These are phyloP conservation scores for Arctocebus calabarensis DNA, from an alignment of 2,797 vertebrate species.

Conservation along the genomic window DNA sequence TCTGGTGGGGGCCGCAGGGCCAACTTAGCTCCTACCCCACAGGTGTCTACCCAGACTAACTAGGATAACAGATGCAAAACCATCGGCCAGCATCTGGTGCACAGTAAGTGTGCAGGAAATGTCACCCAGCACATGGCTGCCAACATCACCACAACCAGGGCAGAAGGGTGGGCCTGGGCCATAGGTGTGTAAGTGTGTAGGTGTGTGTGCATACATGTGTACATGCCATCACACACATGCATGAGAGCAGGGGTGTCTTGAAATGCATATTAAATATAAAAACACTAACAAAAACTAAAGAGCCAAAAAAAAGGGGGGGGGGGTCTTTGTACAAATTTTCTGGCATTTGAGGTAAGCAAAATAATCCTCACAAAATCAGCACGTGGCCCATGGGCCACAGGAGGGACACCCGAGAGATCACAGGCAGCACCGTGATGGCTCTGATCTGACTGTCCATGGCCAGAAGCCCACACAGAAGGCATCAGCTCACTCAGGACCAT, in stretches of 20 bases:
- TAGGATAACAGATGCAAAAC: neutral
- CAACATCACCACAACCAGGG: neutral
- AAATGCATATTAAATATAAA: too few relatives aligned
- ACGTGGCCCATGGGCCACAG: too few relatives aligned
- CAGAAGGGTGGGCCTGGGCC: rapidly evolving
- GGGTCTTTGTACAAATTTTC: too few relatives aligned
- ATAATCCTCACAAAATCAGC: too few relatives aligned
- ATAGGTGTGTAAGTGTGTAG: neutral
- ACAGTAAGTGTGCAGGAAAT: rapidly evolving
- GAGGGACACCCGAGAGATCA: too few relatives aligned
- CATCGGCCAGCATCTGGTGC: rapidly evolving
- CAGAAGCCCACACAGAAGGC: neutral
- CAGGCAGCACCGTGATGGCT: neutral
- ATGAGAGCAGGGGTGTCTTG: neutral
- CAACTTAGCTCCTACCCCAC: neutral
- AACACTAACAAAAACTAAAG: too few relatives aligned
- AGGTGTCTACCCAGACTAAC: neutral
- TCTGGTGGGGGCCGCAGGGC: rapidly evolving
- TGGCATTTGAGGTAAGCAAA: too few relatives aligned
- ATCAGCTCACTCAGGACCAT: neutral
- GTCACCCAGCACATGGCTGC: rapidly evolving
- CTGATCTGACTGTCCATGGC: neutral
- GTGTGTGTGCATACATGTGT: rapidly evolving
- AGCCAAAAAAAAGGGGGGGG: too few relatives aligned
- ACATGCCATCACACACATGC: too few relatives aligned